Conservation (phyloP, 2,113 vertebrate genomes). For the Cygnus buccinator region DNA sequence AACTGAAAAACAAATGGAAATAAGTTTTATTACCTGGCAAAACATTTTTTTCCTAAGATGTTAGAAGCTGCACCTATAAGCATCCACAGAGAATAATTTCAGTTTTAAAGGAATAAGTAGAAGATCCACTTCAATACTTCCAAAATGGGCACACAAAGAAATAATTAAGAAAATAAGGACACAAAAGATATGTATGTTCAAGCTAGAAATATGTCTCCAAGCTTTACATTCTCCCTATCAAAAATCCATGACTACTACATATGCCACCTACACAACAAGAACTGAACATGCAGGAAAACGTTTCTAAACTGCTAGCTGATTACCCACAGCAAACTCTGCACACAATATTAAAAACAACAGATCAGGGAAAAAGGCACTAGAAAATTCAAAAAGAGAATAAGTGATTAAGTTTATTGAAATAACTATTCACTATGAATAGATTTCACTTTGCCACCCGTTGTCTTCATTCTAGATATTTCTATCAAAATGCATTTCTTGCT, state of each 20-base stretch:
- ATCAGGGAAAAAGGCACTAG: not conserved
- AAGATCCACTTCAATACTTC: not conserved
- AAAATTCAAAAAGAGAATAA: not conserved
- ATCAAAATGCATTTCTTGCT: not conserved
- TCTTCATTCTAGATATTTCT: not conserved
- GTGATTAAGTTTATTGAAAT: not conserved
- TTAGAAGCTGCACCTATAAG: not conserved
- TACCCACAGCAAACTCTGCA: not conserved
- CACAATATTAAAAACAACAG: not conserved
- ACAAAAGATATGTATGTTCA: not conserved
- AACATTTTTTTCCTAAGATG: not conserved
- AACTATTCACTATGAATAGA: not conserved
- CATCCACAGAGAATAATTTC: not conserved
- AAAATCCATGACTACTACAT: fast-evolving
- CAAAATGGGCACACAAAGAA: not conserved
- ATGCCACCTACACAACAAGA: fast-evolving
- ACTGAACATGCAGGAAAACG: not conserved
- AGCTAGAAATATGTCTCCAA: not conserved
- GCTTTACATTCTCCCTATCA: not conserved
- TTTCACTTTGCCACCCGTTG: not conserved
- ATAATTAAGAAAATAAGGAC: not conserved
- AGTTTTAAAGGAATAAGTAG: not conserved
- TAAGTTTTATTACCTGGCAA: not conserved
- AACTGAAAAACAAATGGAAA: not conserved
- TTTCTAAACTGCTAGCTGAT: not conserved